Evolutionary conservation across 2,797 vertebrate species (phyloP).

Genomic region (Falco berigora): DNA sequence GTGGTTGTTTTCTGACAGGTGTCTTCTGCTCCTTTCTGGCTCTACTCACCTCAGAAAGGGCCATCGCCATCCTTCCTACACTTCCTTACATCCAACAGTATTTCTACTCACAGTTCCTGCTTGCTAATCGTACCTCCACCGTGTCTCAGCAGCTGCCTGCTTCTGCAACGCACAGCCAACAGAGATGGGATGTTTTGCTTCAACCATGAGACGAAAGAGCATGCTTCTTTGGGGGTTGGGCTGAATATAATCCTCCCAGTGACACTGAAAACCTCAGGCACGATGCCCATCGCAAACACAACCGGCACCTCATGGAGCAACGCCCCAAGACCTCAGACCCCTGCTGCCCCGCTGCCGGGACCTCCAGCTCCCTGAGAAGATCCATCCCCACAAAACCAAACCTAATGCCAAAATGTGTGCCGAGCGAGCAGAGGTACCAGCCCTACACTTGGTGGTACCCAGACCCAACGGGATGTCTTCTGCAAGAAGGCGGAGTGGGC

Average conservation of each 20-base stretch:
- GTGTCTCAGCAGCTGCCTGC: fast-evolving
- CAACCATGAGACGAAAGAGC: neutral
- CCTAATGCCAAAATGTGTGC: neutral
- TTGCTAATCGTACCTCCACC: neutral
- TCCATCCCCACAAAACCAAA: neutral
- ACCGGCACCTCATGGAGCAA: neutral
- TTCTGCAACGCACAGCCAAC: neutral
- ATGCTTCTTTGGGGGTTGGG: neutral
- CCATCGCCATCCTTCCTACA: fast-evolving
- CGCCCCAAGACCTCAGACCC: fast-evolving
- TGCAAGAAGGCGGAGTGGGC: neutral
- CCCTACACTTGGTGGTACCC: fast-evolving
- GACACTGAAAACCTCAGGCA: neutral
- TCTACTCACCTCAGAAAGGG: neutral
- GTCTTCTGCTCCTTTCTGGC: neutral
- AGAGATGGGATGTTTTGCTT: neutral
- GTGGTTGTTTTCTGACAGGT: neutral
- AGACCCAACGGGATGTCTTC: fast-evolving
- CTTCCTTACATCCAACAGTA: fast-evolving
- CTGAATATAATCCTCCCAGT: neutral
- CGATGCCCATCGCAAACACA: fast-evolving
- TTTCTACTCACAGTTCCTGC: neutral
- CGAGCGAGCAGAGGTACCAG: neutral
- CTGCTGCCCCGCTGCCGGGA: fast-evolving
- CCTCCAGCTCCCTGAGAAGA: neutral